Conservation (phyloP, 92 coral and sea anemone species). For the Desmophyllum pertusum region DNA sequence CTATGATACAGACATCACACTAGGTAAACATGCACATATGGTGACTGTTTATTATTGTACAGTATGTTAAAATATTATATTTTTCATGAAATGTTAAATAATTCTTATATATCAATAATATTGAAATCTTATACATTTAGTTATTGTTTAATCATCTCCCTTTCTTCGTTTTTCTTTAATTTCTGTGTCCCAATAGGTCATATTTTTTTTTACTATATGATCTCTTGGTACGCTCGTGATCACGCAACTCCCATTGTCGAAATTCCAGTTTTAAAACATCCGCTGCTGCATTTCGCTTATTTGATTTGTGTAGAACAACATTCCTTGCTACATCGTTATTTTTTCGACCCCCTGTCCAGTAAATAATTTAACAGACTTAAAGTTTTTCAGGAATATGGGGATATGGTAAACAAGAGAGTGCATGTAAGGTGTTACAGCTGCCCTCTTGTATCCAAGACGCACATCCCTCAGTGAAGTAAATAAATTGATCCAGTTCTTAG, state of each 20-base stretch:
- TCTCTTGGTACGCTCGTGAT: slow-evolving; percentile 47
- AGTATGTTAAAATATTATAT: too few species aligned
- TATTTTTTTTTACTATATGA: slow-evolving; percentile 42
- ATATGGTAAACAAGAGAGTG: slow-evolving; percentile 59
- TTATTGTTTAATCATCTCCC: too few species aligned
- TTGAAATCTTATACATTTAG: too few species aligned
- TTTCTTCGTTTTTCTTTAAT: slow-evolving; percentile 34
- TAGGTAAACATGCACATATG: too few species aligned
- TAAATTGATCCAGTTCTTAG: slow-evolving; percentile 54
- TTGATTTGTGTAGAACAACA: slow-evolving; percentile 56
- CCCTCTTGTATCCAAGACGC: slow-evolving; percentile 51
- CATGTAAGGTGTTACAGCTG: slow-evolving; percentile 68
- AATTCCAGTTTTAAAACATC: slow-evolving; percentile 63
- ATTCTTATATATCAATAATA: too few species aligned
- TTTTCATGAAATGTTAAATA: too few species aligned
- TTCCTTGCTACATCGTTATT: slow-evolving; percentile 58
- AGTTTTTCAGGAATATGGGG: slow-evolving; percentile 47
- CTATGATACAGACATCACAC: too few species aligned
- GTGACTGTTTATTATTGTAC: too few species aligned
- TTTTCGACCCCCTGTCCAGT: slow-evolving; percentile 72
- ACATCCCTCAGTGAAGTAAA: slow-evolving; percentile 51
- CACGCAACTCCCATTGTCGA: slow-evolving; percentile 66
- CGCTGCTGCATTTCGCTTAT: slow-evolving; percentile 50
- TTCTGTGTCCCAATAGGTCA: slow-evolving; percentile 41
- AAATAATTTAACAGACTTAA: slow-evolving; percentile 50